Evolutionary conservation across 1,140 invertebrate species (phyloP).

Genomic region (Hycleus phaleratus): DNA sequence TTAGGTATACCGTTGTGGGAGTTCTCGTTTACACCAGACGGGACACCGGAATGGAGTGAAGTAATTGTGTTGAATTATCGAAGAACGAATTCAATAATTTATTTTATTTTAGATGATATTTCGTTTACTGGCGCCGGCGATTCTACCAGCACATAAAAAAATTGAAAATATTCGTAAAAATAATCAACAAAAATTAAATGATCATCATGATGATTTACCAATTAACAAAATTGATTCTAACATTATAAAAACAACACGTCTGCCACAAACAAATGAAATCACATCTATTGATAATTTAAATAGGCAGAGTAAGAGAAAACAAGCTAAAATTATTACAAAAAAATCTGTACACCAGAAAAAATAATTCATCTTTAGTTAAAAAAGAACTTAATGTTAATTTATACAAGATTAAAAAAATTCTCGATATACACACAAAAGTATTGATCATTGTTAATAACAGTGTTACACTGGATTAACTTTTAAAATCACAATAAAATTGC

Average conservation of each 20-base stretch:
- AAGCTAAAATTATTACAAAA: neutral
- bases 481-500: too few relatives aligned
- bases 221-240: slow-evolving; percentile 10
- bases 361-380: too few relatives aligned
- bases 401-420: too few relatives aligned
- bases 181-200: slow-evolving; percentile 2
- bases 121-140: slow-evolving; percentile 6
- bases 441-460: too few relatives aligned
- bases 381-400: too few relatives aligned
- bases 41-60: slow-evolving; percentile 28
- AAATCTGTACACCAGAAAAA: too few relatives aligned
- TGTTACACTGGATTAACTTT: too few relatives aligned
- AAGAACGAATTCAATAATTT: slow-evolving; percentile 1
- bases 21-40: slow-evolving; percentile 25
- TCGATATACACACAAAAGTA: too few relatives aligned
- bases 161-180: slow-evolving; percentile 3
- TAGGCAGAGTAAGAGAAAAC: slow-evolving; percentile 5
- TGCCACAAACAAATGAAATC: neutral
- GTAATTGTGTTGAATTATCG: slow-evolving; percentile 22
- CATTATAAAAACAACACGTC: slow-evolving; percentile 5
- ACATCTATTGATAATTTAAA: neutral
- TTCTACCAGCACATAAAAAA: slow-evolving; percentile 7
- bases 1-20: slow-evolving; percentile 82
- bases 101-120: slow-evolving; percentile 1
- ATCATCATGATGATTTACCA: slow-evolving; percentile 1